A percentile compares a stretch with the other conserved stretches of the same genome.
These are phyloP conservation scores for Distichodus sexfasciatus DNA, from an alignment of 2,797 vertebrate species.

Conservation along the genomic window DNA sequence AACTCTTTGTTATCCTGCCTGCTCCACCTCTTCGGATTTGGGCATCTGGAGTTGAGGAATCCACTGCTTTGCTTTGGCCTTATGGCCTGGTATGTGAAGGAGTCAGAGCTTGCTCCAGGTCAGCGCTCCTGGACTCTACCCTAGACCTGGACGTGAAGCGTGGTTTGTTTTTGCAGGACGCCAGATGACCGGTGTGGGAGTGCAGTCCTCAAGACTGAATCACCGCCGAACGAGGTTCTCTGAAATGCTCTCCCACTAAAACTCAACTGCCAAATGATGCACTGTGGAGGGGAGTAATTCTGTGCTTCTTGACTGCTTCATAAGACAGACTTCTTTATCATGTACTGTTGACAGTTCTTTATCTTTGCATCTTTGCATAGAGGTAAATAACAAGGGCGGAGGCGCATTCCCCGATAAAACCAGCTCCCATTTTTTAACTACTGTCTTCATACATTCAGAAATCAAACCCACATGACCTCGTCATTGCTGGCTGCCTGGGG, in stretches of 20 bases:
- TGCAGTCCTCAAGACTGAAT: neutral
- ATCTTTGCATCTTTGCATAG: neutral
- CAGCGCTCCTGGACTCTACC: neutral
- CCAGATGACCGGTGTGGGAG: slow-evolving; percentile 16
- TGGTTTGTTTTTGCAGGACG: slow-evolving; percentile 29
- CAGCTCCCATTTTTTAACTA: neutral
- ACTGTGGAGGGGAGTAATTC: neutral
- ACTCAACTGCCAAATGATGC: neutral
- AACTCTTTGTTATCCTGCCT: slow-evolving; percentile 41
- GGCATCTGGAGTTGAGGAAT: slow-evolving; percentile 41
- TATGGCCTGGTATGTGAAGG: slow-evolving; percentile 43
- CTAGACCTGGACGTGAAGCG: slow-evolving; percentile 1
- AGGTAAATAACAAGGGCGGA: neutral
- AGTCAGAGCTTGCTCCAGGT: slow-evolving; percentile 2
- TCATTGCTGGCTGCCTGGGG: too few species aligned
- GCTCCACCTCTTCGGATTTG: slow-evolving; percentile 36
- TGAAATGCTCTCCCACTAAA: slow-evolving; percentile 6
- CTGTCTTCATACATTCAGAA: slow-evolving; percentile 11
- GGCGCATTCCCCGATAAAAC: neutral
- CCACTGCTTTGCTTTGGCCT: slow-evolving; percentile 7
- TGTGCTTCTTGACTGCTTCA: neutral
- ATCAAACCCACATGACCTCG: too few species aligned
- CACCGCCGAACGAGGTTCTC: neutral
- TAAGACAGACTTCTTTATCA: neutral
- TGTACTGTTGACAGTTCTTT: neutral